Conservation (phyloP, 2,888 invertebrate genomes). For the Mythimna albipuncta region DNA sequence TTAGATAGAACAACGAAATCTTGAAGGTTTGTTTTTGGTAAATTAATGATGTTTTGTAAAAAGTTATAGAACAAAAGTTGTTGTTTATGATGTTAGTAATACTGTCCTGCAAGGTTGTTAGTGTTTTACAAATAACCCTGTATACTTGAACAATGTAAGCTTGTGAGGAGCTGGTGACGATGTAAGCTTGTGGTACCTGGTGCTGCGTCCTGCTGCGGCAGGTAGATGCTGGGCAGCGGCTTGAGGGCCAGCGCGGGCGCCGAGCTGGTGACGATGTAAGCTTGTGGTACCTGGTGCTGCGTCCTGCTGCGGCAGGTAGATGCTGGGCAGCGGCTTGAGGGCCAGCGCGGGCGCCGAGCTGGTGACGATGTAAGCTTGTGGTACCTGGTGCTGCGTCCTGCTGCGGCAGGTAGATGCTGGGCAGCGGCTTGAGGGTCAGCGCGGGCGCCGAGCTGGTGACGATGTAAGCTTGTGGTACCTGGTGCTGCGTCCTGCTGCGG, state of each 20-base stretch:
- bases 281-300: constrained; percentile 39
- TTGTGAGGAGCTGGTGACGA: too few relatives aligned
- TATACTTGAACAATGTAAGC: too few relatives aligned
- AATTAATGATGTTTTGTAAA: too few relatives aligned
- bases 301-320: neutral
- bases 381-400: neutral
- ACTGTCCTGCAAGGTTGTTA: too few relatives aligned
- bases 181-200: neutral
- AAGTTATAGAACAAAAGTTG: too few relatives aligned
- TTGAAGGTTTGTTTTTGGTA: too few relatives aligned
- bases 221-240: constrained; percentile 92
- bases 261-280: constrained; percentile 43
- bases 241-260: constrained; percentile 91
- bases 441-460: constrained; percentile 40
- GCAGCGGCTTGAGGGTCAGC: constrained; percentile 93
- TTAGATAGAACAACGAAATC: too few relatives aligned
- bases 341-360: constrained; percentile 86
- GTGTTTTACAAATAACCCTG: too few relatives aligned
- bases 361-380: too few relatives aligned
- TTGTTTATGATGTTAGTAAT: too few relatives aligned
- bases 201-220: neutral
- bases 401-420: constrained; percentile 84
- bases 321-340: constrained; percentile 93
- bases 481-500: too few relatives aligned
- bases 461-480: too few relatives aligned